Base-by-base conservation (phyloP, 2,113 vertebrate genomes). In the Scolopax mira region DNA sequence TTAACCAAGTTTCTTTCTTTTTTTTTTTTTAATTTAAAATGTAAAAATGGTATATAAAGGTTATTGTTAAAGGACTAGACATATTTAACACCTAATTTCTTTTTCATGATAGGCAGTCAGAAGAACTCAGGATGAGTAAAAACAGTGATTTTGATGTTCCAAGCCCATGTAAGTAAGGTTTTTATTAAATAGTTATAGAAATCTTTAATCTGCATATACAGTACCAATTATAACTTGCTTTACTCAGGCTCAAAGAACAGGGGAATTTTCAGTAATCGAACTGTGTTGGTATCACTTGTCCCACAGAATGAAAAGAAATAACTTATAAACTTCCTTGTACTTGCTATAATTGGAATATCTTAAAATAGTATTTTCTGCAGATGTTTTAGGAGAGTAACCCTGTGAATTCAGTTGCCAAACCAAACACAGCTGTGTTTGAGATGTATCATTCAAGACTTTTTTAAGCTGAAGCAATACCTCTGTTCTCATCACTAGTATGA, bases 81-180 rank as follows among this genome's bases (percentile, higher is more conserved):
- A n/a, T 31, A 80, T 93, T 95, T 97, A 52, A 90, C 69, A 21
- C 37, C 14, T 94, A 37, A 1, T 91, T 95, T 90, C 41, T 88
- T 96, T 96, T 93, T 88, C 25, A n/a, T 96, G 81, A 93, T 66
- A 79, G 82, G 3, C 31, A 79, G 41, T 64, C 69, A 54, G 80
- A 96, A 93, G 30, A 79, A 52, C 31, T 87, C 61, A 97, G 82
- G 89, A 98, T 98, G 98, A 98, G 95, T 92, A 89, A 97, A 94
- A 85, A 2, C 16, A 94, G 71, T 71, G 52, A 94, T 70, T 82
- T 70, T 81, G 90, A 85, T 19, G 46, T 92, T 92, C 93, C 93
- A 87, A 97, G 51, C 35, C 66, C 95, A 18, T 37, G 98, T 98
- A 97, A 98, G 98, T 98, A 89, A 71, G 48, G 16, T 24, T 92